Evolutionary conservation across 2,797 vertebrate genomes (phyloP), one percentile per base, ranked within the genome.

Genomic region (Percopsis omiscomaycus): DNA sequence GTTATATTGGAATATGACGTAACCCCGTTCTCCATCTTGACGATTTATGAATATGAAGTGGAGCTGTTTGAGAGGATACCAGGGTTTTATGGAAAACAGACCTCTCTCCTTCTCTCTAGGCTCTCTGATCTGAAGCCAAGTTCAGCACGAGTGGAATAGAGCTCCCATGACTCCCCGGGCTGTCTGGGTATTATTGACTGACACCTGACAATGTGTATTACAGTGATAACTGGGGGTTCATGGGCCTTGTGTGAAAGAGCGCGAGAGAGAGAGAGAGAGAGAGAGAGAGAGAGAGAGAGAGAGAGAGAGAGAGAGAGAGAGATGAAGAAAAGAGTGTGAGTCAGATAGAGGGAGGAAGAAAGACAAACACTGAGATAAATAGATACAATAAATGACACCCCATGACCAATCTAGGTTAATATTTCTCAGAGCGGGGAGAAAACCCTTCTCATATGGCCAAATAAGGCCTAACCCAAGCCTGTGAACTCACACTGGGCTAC

Each of bases 1-100:
- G 50, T 86, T 82, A 79, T 75, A 70, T 78, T 70, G 73, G 80
- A 69, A 80, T 78, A 84, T 70, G 57, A 83, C 58, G 59, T 86
- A 82, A 76, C 77, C 80, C 73, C 69, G 78, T 82, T 82, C 84
- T 89, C 86, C 87, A 89, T 79, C 69, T 8, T 75, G 74, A 83
- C 78, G 62, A 91, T 91, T 92, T 91, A 91, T 89, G 88, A 84
- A 87, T 85, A 86, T 84, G 81, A 88, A 86, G 86, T 83, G 68
- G 68, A 81, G 80, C 84, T 84, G 84, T 85, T 84, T 89, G 79
- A 75, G 74, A 80, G 72, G 82, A 89, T 78, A 80, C 80, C 84
- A 88, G 82, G 52, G 65, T 80, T 88, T 90, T 91, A 92, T 92
- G 85, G 82, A 91, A 90, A 91, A 82, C 89, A 93, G 90, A 80